Conservation (phyloP, 2,797 vertebrate species). For the Astyanax mexicanus region DNA sequence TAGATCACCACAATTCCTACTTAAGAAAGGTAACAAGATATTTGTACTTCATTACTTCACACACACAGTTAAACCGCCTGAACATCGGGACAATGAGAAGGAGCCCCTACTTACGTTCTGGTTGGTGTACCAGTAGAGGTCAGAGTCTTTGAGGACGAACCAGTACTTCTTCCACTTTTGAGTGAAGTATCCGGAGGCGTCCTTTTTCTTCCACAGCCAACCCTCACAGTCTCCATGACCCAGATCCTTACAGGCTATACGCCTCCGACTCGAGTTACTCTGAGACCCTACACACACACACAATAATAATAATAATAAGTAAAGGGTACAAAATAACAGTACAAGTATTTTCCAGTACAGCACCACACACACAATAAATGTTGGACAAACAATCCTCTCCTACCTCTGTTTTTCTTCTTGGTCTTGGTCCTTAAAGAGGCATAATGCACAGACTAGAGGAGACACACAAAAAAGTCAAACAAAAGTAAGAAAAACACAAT, state of each 20-base stretch:
- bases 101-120: slow-evolving; percentile 78
- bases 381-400: slow-evolving; percentile 3
- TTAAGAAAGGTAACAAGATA: too few species aligned
- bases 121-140: slow-evolving; percentile 87
- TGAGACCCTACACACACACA: slow-evolving; percentile 68
- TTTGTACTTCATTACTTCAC: too few species aligned
- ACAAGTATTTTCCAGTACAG: too few species aligned
- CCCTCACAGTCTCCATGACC: slow-evolving; percentile 84
- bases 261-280: slow-evolving; percentile 78
- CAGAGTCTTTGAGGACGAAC: slow-evolving; percentile 85
- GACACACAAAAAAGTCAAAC: neutral
- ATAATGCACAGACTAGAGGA: slow-evolving; percentile 81
- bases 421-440: slow-evolving; percentile 83
- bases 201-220: slow-evolving; percentile 86
- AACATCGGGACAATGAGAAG: neutral
- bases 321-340: too few species aligned
- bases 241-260: slow-evolving; percentile 82
- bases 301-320: too few species aligned
- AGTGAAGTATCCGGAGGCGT: slow-evolving; percentile 83
- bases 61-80: neutral
- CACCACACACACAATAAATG: neutral
- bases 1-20: too few species aligned
- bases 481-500: neutral
- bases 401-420: slow-evolving; percentile 86
- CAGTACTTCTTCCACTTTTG: slow-evolving; percentile 88